Conservation (phyloP, 2,888 invertebrate genomes). For the Catocala sponsa region DNA sequence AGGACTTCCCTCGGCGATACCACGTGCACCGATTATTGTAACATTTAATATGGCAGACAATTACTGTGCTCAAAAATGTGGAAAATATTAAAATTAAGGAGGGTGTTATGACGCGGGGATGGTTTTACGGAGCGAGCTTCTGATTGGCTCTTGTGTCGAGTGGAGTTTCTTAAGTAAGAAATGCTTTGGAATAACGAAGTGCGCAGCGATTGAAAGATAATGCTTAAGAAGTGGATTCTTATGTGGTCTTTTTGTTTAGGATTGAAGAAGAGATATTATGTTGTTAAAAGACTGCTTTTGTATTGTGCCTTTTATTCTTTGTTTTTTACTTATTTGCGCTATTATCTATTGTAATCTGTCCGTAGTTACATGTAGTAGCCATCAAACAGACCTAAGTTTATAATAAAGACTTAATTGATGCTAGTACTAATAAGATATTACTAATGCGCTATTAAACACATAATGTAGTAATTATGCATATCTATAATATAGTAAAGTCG, state of each 20-base stretch:
- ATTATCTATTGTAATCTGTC: too few relatives aligned
- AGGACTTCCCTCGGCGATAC: constrained; percentile 48
- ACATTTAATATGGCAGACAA: constrained; percentile 81
- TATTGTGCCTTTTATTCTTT: too few relatives aligned
- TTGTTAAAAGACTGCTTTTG: too few relatives aligned
- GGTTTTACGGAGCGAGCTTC: constrained; percentile 50
- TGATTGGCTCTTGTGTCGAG: constrained; percentile 51
- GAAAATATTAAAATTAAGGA: constrained; percentile 81
- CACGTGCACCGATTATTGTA: constrained; percentile 68
- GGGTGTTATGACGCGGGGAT: constrained; percentile 64
- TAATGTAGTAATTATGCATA: too few relatives aligned
- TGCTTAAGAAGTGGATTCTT: constrained; percentile 2
- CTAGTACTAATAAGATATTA: too few relatives aligned
- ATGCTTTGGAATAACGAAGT: constrained; percentile 35
- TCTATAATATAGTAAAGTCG: too few relatives aligned
- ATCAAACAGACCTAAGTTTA: too few relatives aligned
- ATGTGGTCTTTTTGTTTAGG: neutral
- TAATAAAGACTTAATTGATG: too few relatives aligned
- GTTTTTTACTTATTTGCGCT: too few relatives aligned
- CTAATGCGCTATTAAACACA: too few relatives aligned
- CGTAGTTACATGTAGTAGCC: too few relatives aligned
- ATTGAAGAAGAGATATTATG: neutral
- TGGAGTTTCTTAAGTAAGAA: constrained; percentile 42
- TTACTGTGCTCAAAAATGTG: constrained; percentile 78
- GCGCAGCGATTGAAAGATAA: constrained; percentile 32